Base-by-base conservation (phyloP, 2,113 vertebrate genomes). In the Myrmecobius fasciatus region DNA sequence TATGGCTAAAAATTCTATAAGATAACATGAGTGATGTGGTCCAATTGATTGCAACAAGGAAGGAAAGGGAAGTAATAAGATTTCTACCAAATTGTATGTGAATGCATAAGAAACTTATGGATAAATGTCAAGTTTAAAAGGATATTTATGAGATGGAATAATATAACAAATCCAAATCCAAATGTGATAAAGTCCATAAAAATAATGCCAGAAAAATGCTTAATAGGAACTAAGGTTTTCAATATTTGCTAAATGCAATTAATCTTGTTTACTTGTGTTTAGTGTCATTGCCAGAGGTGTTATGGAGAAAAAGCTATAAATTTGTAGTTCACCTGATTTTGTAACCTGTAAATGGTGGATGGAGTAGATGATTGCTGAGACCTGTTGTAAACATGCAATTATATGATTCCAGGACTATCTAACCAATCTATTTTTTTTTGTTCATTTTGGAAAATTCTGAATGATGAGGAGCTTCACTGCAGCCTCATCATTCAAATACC, bases 401-500 rank as follows among this genome's bases (percentile, higher is more conserved):
- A 1, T 75, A 75, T 75, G 17, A 75, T 14, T n/a, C 67, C 36
- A 20, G 17, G 36, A 75, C n/a, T 83, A 94, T 43, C 53, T 53
- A 52, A 4, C 91, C 94, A 94, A 94, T 52, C 91, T 90, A 92
- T 91, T 98, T 97, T 92, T 92, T 93, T 94, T 20, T 83, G 52
- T 95, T 93, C 52, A 0, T 98, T 94, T 96, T 97, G 92, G 96
- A 97, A 98, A 97, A 89, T 92, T 97, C 95, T 97, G 93, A 93
- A 97, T 97, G 94, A 98, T 97, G 97, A 98, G 97, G 98, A 97
- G 95, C 88, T 51, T 49, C 94, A 48, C 95, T 97, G 97, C 98
- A 98, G 97, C 94, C 98, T 97, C 98, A 96, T 98, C 97, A 98
- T 98, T 97, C 97, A 98, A 98, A 98, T 96, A 95, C 94, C 96